Evolutionary conservation across 2,113 vertebrate species (phyloP).

Genomic region (Epinephelus moara): DNA sequence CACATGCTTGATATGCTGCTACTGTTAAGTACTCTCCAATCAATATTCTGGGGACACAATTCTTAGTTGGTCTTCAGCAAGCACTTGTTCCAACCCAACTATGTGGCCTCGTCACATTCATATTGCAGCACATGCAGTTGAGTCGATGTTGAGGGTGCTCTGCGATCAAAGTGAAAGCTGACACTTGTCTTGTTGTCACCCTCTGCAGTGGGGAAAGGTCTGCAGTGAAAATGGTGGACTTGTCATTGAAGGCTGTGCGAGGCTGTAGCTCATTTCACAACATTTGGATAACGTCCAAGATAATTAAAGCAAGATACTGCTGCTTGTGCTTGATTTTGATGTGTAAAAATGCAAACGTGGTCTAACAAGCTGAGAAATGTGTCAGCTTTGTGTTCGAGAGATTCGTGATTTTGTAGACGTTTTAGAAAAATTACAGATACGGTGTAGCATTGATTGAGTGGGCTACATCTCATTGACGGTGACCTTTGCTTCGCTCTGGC

Average conservation of each 20-base stretch:
- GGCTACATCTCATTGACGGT: background rate
- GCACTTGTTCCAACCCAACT: background rate
- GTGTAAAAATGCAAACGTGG: background rate
- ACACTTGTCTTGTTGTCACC: conserved; percentile 11
- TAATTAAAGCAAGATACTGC: background rate
- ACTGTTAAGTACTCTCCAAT: background rate
- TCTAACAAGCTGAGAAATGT: background rate
- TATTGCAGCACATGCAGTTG: background rate
- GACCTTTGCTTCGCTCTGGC: background rate
- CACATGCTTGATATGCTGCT: conserved; percentile 1
- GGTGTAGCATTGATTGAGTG: background rate
- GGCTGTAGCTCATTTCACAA: background rate
- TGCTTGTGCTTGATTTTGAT: background rate
- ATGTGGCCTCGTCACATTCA: background rate
- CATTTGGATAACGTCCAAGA: background rate
- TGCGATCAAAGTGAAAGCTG: conserved; percentile 6
- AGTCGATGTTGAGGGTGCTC: conserved; percentile 1
- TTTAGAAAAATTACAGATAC: background rate
- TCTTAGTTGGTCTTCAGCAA: background rate
- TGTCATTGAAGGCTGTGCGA: conserved; percentile 10
- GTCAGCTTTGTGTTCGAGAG: background rate
- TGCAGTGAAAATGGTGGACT: conserved; percentile 28
- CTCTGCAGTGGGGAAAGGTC: conserved; percentile 36
- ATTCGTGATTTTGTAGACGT: background rate
- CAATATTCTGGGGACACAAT: background rate